Evolutionary conservation across 2,888 invertebrate species (phyloP).

Genomic region (Agonum fuliginosum): DNA sequence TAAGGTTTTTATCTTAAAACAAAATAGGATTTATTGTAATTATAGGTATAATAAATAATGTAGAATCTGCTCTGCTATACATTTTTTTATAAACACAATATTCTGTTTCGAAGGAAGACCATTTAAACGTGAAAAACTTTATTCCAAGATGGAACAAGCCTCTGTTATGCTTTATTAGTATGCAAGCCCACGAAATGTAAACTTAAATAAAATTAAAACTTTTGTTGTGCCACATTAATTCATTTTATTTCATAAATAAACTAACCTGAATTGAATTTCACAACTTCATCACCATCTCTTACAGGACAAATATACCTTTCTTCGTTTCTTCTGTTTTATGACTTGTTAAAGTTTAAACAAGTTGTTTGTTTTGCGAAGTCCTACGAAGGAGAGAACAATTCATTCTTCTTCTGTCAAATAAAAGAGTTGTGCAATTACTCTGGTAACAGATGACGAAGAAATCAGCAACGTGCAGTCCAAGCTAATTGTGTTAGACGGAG

Average conservation of each 20-base stretch:
- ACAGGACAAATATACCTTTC: neutral
- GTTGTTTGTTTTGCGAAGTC: neutral
- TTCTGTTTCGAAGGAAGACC: too few relatives aligned
- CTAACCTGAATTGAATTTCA: neutral
- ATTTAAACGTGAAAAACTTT: too few relatives aligned
- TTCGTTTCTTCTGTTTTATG: too few relatives aligned
- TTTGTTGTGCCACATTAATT: too few relatives aligned
- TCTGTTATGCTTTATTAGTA: too few relatives aligned
- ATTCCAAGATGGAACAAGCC: too few relatives aligned
- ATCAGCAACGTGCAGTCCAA: neutral
- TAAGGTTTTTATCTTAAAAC: too few relatives aligned
- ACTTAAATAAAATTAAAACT: neutral
- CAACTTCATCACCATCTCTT: neutral
- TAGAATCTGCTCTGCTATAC: too few relatives aligned
- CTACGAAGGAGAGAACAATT: neutral
- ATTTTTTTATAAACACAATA: too few relatives aligned
- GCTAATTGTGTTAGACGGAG: constrained; percentile 13
- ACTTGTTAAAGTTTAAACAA: neutral
- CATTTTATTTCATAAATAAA: neutral
- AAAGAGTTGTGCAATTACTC: constrained; percentile 6
- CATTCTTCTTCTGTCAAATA: neutral
- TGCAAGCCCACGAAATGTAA: too few relatives aligned
- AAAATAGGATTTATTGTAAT: too few relatives aligned
- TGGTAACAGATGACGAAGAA: constrained; percentile 6
- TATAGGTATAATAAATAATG: too few relatives aligned